Conservation (phyloP, 30 jellyfish, hydroid and myxozoan genomes). For the Rhopilema esculentum region DNA sequence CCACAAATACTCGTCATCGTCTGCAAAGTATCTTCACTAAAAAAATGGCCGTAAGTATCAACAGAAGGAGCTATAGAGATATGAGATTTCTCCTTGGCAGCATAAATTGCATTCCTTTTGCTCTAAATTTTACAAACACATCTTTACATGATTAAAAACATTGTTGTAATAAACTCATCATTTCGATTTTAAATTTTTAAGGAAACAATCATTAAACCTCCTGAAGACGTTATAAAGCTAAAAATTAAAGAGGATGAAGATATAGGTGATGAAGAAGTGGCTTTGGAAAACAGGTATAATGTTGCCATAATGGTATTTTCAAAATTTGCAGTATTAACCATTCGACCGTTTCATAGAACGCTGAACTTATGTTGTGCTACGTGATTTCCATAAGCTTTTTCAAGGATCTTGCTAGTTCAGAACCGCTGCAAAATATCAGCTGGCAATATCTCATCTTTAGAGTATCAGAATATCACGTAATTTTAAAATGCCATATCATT, state of each 20-base stretch:
- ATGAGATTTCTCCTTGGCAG: too few relatives aligned
- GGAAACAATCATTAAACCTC: conserved; percentile 89
- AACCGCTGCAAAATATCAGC: too few relatives aligned
- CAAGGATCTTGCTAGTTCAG: too few relatives aligned
- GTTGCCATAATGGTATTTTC: neutral
- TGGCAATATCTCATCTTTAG: too few relatives aligned
- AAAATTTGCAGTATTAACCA: neutral
- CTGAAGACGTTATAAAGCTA: conserved; percentile 73
- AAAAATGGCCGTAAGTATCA: too few relatives aligned
- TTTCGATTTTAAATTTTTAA: conserved; percentile 34
- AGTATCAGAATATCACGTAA: too few relatives aligned
- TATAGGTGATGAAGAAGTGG: conserved; percentile 88
- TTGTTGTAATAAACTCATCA: neutral
- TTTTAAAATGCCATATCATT: too few relatives aligned
- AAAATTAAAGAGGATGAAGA: conserved; percentile 93
- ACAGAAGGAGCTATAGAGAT: too few relatives aligned
- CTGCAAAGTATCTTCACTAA: too few relatives aligned
- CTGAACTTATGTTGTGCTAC: neutral
- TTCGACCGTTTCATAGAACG: neutral
- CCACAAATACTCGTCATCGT: too few relatives aligned
- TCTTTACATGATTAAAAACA: neutral
- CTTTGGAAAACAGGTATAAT: conserved; percentile 85
- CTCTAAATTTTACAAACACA: neutral
- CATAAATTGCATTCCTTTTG: too few relatives aligned
- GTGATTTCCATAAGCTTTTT: too few relatives aligned